Conservation (phyloP, 1,140 invertebrate genomes). For the Hyphantria cunea region DNA sequence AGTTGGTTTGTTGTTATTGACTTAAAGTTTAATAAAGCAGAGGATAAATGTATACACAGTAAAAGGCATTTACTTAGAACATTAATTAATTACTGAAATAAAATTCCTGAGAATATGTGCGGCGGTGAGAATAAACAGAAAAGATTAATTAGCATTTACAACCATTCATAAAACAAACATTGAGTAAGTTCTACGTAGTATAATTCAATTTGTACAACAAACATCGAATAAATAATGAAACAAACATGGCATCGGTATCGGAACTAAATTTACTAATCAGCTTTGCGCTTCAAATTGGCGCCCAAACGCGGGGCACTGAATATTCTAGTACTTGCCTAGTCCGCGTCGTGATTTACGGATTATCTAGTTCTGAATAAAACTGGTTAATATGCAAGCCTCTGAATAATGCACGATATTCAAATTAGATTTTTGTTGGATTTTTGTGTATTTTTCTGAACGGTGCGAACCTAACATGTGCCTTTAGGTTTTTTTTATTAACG, state of each 20-base stretch:
- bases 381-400: slow-evolving; percentile 29
- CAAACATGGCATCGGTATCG: slow-evolving; percentile 13
- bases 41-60: too few species aligned
- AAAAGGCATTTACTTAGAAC: not conserved
- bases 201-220: slow-evolving; percentile 29
- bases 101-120: not conserved
- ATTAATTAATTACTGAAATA: too few species aligned
- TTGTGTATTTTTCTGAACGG: not conserved
- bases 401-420: slow-evolving; percentile 23
- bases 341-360: slow-evolving; percentile 23
- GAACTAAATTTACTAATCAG: slow-evolving; percentile 40
- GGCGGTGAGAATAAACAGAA: too few species aligned
- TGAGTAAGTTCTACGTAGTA: slow-evolving; percentile 2
- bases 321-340: slow-evolving; percentile 37
- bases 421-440: slow-evolving; percentile 17
- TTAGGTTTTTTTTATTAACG: too few species aligned
- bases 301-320: slow-evolving; percentile 42
- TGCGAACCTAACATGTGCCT: not conserved
- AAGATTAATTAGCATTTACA: slow-evolving; percentile 11
- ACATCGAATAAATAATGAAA: slow-evolving; percentile 26
- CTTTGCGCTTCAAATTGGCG: slow-evolving; percentile 49
- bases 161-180: slow-evolving; percentile 8
- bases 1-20: too few species aligned
- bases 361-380: slow-evolving; percentile 24
- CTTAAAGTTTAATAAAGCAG: too few species aligned